Evolutionary conservation across 30 jellyfish, hydroid and myxozoan genomes (phyloP).

Genomic region (Aurelia aurita complex sp. Pacific): DNA sequence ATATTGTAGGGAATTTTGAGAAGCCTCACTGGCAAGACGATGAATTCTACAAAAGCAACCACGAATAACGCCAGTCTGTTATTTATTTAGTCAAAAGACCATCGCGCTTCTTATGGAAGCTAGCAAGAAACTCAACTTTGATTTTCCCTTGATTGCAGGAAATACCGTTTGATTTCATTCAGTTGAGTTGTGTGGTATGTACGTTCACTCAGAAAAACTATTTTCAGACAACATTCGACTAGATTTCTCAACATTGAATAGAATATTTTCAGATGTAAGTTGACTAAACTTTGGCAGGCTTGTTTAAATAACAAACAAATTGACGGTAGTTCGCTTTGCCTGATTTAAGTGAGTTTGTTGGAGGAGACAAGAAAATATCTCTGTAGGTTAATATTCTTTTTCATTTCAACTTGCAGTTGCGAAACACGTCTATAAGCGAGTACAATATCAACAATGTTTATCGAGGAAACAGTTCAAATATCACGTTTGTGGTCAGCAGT

Average conservation of each 20-base stretch:
- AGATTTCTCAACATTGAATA: constrained; percentile 1
- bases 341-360: no score
- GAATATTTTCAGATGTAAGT: constrained; percentile 24
- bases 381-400: no score
- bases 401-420: no score
- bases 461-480: no score
- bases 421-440: no score
- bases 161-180: not conserved
- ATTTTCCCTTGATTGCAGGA: not conserved
- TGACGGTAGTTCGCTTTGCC: no score
- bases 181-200: constrained; percentile 10
- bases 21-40: not conserved
- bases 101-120: not conserved
- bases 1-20: constrained; percentile 4
- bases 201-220: constrained; percentile 6
- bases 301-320: no score
- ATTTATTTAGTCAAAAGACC: not conserved
- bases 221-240: constrained; percentile 12
- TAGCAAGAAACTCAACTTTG: not conserved
- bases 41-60: not conserved
- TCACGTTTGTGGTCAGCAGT: no score
- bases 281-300: no score
- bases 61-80: not conserved
- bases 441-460: no score
- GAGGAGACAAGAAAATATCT: no score